Evolutionary conservation across 2,113 vertebrate genomes (phyloP).

Genomic region (Malurus cyaneus): DNA sequence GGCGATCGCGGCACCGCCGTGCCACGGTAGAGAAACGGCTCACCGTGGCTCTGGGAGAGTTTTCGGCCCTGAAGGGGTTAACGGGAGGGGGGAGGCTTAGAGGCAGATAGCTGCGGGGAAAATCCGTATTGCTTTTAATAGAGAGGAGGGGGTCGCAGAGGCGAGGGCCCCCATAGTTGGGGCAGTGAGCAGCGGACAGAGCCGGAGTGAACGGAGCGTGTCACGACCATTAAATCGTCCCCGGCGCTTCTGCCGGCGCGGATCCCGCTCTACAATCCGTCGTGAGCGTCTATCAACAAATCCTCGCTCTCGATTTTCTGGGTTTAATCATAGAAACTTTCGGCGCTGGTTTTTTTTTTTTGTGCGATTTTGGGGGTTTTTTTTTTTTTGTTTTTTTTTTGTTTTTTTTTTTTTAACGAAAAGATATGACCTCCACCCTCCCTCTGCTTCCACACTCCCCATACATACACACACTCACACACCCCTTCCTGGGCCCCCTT

Average conservation of each 20-base stretch:
- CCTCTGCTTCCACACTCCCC: not conserved
- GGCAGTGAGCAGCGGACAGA: not conserved
- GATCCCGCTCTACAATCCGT: slow-evolving; percentile 57
- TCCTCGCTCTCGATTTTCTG: too few relatives aligned
- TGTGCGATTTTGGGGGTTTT: too few relatives aligned
- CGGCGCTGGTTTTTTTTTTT: slow-evolving; percentile 34
- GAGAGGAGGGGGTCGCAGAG: not conserved
- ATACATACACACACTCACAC: not conserved
- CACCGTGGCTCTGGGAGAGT: not conserved
- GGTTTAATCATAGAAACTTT: slow-evolving; percentile 56
- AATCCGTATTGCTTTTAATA: not conserved
- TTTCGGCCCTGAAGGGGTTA: not conserved
- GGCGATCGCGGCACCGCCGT: not conserved
- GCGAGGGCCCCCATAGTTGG: not conserved
- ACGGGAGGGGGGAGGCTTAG: not conserved
- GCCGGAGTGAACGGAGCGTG: slow-evolving; percentile 29
- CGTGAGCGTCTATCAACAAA: too few relatives aligned
- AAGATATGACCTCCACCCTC: slow-evolving; percentile 64
- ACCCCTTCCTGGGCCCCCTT: slow-evolving; percentile 58
- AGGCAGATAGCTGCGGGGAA: not conserved
- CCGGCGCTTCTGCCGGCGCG: slow-evolving; percentile 20
- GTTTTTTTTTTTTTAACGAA: slow-evolving; percentile 37
- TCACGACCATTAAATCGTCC: slow-evolving; percentile 50
- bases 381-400: not conserved
- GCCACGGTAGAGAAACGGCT: not conserved